phyloP scores from a whole-genome alignment of 1,140 invertebrate species.

The Drosophila bifasciata region DNA sequence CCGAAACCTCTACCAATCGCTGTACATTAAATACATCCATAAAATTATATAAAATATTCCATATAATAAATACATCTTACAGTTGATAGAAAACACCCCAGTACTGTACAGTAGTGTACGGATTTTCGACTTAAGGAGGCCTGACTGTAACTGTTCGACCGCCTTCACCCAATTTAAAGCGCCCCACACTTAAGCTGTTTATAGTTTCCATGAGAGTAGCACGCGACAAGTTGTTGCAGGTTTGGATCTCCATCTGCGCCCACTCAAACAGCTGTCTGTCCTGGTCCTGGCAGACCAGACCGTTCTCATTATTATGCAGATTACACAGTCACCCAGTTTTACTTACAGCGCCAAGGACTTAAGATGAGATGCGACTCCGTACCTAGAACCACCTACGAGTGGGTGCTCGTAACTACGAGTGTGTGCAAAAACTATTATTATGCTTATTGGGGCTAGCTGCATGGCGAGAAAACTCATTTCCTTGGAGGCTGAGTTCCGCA shows the following conservation, averaged over 20 bases:
- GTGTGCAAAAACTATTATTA: slow-evolving; percentile 60
- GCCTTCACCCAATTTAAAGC: background rate
- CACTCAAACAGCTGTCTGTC: too few species aligned
- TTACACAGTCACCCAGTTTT: slow-evolving; percentile 72
- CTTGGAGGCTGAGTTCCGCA: slow-evolving; percentile 25
- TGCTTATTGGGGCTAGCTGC: slow-evolving; percentile 54
- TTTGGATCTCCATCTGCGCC: slow-evolving; percentile 38
- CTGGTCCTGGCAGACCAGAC: background rate
- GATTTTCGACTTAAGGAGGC: background rate
- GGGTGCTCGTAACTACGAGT: slow-evolving; percentile 6
- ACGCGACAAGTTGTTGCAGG: slow-evolving; percentile 50
- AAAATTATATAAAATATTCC: too few species aligned
- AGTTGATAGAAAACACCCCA: too few species aligned
- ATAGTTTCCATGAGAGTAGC: slow-evolving; percentile 32
- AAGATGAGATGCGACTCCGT: slow-evolving; percentile 16
- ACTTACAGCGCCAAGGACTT: slow-evolving; percentile 27
- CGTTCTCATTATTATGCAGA: slow-evolving; percentile 73
- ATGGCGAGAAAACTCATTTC: slow-evolving; percentile 57
- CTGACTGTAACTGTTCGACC: background rate
- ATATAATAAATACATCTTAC: too few species aligned
- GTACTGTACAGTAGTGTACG: background rate
- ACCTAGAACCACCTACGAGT: background rate
- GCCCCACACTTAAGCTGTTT: slow-evolving; percentile 12
- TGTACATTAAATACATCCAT: too few species aligned
- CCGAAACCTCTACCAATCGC: too few species aligned